A percentile compares a stretch with the other conserved stretches of the same genome.
phyloP scores from a whole-genome alignment of 2,797 vertebrate species.

The Macropodus opercularis region DNA sequence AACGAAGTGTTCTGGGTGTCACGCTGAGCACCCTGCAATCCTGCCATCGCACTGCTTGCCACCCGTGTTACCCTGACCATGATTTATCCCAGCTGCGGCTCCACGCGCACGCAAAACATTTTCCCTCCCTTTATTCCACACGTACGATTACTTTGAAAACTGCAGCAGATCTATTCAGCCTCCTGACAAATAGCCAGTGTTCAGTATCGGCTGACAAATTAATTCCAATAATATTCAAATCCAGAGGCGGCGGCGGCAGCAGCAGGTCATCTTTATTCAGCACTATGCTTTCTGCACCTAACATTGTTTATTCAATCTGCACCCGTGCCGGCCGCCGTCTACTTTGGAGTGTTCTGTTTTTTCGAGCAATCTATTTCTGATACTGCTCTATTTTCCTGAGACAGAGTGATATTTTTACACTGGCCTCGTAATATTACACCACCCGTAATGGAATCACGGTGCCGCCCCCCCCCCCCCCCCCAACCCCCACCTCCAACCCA shows the following conservation, averaged over 20 bases:
- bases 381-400: conserved; percentile 76
- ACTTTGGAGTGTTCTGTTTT: conserved; percentile 70
- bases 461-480: conserved; percentile 26
- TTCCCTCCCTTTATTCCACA: conserved; percentile 27
- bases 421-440: conserved; percentile 71
- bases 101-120: conserved; percentile 12
- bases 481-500: conserved; percentile 18
- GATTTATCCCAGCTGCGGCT: conserved; percentile 35
- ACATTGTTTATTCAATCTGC: conserved; percentile 76
- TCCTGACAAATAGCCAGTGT: conserved; percentile 64
- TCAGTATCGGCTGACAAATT: conserved; percentile 67
- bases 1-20: conserved; percentile 18
- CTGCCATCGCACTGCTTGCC: conserved; percentile 6
- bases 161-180: conserved; percentile 46
- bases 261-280: conserved; percentile 73
- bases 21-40: conserved; percentile 5
- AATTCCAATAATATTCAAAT: conserved; percentile 74
- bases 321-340: conserved; percentile 46
- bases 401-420: conserved; percentile 68
- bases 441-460: conserved; percentile 72
- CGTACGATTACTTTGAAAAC: conserved; percentile 42
- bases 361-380: conserved; percentile 74
- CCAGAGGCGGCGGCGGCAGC: conserved; percentile 18
- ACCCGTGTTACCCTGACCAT: conserved; percentile 17
- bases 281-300: conserved; percentile 66